A percentile compares a stretch with the other conserved stretches of the same genome.
These are phyloP conservation scores for Ursus arctos DNA, from an alignment of 2,113 vertebrate species.

Conservation along the genomic window DNA sequence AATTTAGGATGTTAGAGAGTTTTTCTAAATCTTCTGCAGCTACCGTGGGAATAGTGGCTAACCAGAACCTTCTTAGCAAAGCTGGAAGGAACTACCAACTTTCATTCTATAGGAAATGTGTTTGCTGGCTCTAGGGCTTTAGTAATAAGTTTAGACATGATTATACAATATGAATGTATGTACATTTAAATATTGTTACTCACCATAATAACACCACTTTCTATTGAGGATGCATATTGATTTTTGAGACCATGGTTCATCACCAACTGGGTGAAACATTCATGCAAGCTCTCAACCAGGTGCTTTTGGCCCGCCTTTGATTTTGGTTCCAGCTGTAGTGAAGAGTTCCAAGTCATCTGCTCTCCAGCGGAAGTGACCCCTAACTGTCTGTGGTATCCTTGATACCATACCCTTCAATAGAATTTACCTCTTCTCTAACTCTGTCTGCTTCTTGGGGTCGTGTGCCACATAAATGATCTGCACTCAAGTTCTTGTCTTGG, in stretches of 20 bases:
- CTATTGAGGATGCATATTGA: background rate
- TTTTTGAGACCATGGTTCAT: background rate
- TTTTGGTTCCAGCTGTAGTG: background rate
- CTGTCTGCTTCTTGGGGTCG: background rate
- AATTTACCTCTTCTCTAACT: background rate
- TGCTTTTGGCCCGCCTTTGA: background rate
- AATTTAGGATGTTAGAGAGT: background rate
- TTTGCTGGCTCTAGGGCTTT: background rate
- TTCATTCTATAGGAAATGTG: background rate
- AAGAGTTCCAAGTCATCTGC: background rate
- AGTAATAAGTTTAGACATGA: background rate
- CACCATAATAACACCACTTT: background rate
- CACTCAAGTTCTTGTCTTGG: background rate
- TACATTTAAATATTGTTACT: background rate
- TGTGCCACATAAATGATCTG: background rate
- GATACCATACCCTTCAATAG: background rate
- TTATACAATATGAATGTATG: background rate
- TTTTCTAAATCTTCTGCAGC: background rate
- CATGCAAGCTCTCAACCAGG: background rate
- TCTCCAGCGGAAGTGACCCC: too few relatives aligned
- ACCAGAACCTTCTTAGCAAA: background rate
- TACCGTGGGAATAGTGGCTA: background rate
- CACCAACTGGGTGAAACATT: background rate
- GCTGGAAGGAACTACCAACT: background rate
- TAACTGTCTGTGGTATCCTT: background rate